These are phyloP conservation scores for Drosophila greeni DNA, from an alignment of 2,888 invertebrate species.

Conservation along the genomic window DNA sequence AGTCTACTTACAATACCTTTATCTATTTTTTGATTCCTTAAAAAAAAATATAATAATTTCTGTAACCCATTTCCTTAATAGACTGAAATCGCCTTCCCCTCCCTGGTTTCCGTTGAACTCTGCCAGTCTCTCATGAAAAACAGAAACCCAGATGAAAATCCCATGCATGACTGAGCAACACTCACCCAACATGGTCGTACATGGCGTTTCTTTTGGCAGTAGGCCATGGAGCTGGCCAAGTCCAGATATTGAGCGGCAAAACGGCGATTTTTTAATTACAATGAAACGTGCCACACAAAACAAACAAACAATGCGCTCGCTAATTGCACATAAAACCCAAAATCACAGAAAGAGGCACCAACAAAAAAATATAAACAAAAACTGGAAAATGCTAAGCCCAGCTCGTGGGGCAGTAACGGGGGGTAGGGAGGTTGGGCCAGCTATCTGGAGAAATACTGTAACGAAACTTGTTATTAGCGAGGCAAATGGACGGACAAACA, in stretches of 20 bases:
- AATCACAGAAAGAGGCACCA: constrained; percentile 35
- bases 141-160: constrained; percentile 1
- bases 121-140: constrained; percentile 14
- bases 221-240: constrained; percentile 19
- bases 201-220: constrained; percentile 20
- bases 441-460: constrained; percentile 45
- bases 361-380: constrained; percentile 39
- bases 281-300: constrained; percentile 66
- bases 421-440: not conserved
- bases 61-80: too few relatives aligned
- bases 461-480: constrained; percentile 56
- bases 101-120: not conserved
- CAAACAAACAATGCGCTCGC: constrained; percentile 62
- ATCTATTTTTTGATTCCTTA: too few relatives aligned
- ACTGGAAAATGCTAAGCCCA: constrained; percentile 36
- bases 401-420: constrained; percentile 4
- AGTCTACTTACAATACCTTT: constrained; percentile 1
- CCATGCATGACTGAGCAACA: constrained; percentile 12
- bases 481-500: constrained; percentile 64
- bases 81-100: not conserved
- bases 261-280: constrained; percentile 66
- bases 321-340: constrained; percentile 66
- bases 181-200: constrained; percentile 37
- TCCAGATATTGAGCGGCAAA: constrained; percentile 29
- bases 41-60: not conserved